These are phyloP conservation scores for Cephus sareptanus DNA, from an alignment of 2,888 invertebrate species.

Conservation along the genomic window DNA sequence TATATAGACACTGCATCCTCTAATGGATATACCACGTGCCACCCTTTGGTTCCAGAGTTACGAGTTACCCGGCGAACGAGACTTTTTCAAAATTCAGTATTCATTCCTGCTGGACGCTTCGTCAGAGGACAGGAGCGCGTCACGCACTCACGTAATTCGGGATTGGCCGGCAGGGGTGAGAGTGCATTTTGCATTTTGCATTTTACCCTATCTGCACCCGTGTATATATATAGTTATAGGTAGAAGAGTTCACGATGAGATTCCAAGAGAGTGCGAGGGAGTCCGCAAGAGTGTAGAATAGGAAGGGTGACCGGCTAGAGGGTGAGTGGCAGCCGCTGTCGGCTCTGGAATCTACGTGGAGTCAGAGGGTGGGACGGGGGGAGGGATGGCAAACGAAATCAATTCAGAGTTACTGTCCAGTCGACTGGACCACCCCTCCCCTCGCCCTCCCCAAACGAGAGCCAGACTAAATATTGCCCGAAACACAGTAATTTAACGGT, in stretches of 20 bases:
- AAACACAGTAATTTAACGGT: conserved; percentile 58
- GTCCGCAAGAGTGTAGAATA: conserved; percentile 30
- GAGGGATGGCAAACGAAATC: conserved; percentile 64
- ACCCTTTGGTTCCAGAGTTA: not conserved
- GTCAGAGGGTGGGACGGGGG: conserved; percentile 34
- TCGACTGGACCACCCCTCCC: conserved; percentile 44
- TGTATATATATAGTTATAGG: conserved; percentile 2
- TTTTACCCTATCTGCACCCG: conserved; percentile 29
- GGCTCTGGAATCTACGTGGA: conserved; percentile 37
- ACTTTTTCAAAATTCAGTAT: not conserved
- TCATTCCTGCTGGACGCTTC: not conserved
- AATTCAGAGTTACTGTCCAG: conserved; percentile 63
- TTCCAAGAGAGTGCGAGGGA: conserved; percentile 31
- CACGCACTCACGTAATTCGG: not conserved
- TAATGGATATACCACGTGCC: not conserved
- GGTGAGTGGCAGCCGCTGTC: conserved; percentile 33
- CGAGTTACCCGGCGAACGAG: not conserved
- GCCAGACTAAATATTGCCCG: conserved; percentile 61
- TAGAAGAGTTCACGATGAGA: conserved; percentile 29
- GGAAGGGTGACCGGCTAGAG: conserved; percentile 22
- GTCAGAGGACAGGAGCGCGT: conserved; percentile 18
- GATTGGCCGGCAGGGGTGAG: conserved; percentile 24
- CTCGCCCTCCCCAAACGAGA: conserved; percentile 13
- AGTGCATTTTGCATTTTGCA: conserved; percentile 40
- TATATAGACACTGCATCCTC: not conserved